phyloP scores from a whole-genome alignment of 2,888 invertebrate genomes.

The Philereme transversata region DNA sequence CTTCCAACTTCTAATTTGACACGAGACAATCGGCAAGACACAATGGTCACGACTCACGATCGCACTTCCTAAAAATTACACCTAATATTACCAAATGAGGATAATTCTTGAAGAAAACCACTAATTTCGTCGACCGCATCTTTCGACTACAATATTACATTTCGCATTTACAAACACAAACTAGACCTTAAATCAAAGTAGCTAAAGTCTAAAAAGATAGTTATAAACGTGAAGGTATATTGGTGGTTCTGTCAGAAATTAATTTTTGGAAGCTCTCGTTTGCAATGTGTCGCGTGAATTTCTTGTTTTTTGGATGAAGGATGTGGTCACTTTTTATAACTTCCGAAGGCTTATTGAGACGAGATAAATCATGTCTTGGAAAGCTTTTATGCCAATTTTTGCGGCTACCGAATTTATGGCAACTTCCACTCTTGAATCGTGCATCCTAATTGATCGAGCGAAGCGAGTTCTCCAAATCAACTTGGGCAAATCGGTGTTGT shows the following conservation, averaged over 20 bases:
- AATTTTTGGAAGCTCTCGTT: constrained; percentile 28
- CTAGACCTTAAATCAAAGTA: constrained; percentile 2
- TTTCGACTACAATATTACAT: neutral
- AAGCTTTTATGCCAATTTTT: no score
- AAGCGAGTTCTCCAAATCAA: no score
- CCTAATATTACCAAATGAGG: constrained; percentile 24
- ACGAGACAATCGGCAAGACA: constrained; percentile 19
- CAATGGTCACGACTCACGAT: constrained; percentile 10
- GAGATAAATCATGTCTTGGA: constrained; percentile 21
- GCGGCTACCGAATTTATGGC: no score
- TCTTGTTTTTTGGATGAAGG: constrained; percentile 26
- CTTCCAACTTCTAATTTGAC: constrained; percentile 4
- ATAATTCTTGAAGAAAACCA: constrained; percentile 28
- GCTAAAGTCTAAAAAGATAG: neutral
- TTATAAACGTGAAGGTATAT: neutral
- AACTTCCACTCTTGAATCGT: no score
- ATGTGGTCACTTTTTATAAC: constrained; percentile 29
- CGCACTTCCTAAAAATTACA: constrained; percentile 25
- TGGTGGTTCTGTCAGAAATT: constrained; percentile 20
- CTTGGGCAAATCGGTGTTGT: no score
- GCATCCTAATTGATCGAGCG: no score
- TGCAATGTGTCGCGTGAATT: constrained; percentile 35
- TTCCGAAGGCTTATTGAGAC: constrained; percentile 23
- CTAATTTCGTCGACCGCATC: constrained; percentile 25
- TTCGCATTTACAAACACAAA: neutral